These are phyloP conservation scores for Bombus waltoni DNA, from an alignment of 1,140 invertebrate genomes.

Conservation along the genomic window DNA sequence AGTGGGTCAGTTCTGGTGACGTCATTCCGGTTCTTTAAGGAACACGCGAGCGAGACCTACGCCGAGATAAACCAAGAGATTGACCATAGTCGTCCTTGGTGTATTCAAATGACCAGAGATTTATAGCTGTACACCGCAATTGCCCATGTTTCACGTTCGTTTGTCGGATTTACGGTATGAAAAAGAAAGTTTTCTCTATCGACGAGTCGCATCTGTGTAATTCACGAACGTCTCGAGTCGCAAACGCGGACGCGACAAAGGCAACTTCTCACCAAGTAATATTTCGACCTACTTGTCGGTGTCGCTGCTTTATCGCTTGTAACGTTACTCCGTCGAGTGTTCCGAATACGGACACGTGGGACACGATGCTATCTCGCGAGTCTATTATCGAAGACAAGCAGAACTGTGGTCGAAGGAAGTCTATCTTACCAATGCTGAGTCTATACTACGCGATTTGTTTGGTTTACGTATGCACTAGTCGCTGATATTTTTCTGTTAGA, in stretches of 20 bases:
- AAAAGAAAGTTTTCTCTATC: slow-evolving; percentile 23
- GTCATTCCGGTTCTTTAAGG: slow-evolving; percentile 70
- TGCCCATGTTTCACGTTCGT: not conserved
- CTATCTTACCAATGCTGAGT: not conserved
- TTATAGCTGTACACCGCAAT: slow-evolving; percentile 7
- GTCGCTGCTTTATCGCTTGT: not conserved
- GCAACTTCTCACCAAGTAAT: not conserved
- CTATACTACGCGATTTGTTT: no score
- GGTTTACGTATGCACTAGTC: no score
- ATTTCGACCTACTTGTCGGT: not conserved
- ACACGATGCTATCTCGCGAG: not conserved
- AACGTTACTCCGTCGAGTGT: not conserved
- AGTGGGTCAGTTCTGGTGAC: slow-evolving; percentile 77
- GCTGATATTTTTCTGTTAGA: not conserved
- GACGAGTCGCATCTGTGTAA: not conserved
- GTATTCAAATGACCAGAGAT: slow-evolving; percentile 65
- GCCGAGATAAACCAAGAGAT: slow-evolving; percentile 71
- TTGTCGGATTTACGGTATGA: not conserved
- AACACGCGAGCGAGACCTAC: slow-evolving; percentile 76
- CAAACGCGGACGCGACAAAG: not conserved
- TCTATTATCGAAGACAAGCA: not conserved
- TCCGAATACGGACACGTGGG: not conserved
- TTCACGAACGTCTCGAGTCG: not conserved
- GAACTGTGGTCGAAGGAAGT: no score
- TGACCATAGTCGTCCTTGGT: slow-evolving; percentile 72